phyloP scores from a whole-genome alignment of 2,797 vertebrate genomes.

The Chelon auratus region DNA sequence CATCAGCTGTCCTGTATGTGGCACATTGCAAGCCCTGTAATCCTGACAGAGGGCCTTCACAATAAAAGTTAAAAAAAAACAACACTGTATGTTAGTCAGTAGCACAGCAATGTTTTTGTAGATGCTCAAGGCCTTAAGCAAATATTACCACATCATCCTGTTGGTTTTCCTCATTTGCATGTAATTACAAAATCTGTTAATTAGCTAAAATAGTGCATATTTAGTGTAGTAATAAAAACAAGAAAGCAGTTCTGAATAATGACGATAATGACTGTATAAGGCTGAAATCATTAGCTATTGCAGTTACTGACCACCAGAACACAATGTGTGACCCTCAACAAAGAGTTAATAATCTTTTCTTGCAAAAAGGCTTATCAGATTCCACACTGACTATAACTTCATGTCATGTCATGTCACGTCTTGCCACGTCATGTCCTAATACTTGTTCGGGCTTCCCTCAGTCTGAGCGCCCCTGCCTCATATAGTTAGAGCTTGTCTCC shows the following conservation, averaged over 20 bases:
- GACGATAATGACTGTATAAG: neutral
- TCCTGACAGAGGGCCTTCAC: conserved; percentile 10
- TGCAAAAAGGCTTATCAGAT: neutral
- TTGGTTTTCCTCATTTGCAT: neutral
- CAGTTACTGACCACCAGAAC: neutral
- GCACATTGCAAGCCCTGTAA: conserved; percentile 7
- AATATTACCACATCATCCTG: no score
- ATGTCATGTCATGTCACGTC: neutral
- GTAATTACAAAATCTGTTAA: neutral
- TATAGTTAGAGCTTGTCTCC: conserved; percentile 67
- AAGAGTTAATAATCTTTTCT: neutral
- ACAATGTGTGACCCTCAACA: no score
- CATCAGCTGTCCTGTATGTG: conserved; percentile 20
- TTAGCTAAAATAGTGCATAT: neutral
- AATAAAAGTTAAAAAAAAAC: neutral
- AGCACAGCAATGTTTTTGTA: neutral
- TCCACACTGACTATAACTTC: neutral
- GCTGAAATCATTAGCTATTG: neutral
- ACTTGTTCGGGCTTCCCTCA: neutral
- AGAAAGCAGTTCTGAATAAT: no score
- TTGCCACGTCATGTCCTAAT: neutral
- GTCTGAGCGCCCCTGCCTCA: neutral
- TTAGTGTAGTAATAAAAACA: no score
- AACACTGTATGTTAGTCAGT: neutral
- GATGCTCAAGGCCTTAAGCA: no score